These are phyloP conservation scores for Dasyurus viverrinus DNA, from an alignment of 2,113 vertebrate species.

Conservation along the genomic window DNA sequence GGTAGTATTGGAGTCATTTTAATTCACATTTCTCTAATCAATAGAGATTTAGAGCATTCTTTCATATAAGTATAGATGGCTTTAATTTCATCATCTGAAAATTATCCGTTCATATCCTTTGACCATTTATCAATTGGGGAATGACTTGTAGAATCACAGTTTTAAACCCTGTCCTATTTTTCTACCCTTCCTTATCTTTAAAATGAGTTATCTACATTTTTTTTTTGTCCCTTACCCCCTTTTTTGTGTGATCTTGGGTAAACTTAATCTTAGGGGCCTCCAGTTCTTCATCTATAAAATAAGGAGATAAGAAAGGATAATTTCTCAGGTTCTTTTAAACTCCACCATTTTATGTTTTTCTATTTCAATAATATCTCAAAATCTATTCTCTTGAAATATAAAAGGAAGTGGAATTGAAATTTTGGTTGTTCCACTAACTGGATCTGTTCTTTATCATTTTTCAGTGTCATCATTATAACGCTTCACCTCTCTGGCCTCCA, in stretches of 20 bases:
- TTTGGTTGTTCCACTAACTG: background rate
- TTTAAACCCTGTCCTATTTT: background rate
- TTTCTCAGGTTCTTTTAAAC: background rate
- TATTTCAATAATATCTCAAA: background rate
- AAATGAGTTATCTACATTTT: background rate
- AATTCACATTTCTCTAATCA: too few species aligned
- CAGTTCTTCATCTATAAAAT: constrained; percentile 1
- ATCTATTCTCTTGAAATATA: background rate
- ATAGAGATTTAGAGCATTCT: too few species aligned
- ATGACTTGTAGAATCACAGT: background rate
- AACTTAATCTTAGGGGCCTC: background rate
- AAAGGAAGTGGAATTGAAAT: background rate
- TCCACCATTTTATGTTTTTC: background rate
- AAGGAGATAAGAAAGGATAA: background rate
- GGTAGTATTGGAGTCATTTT: too few species aligned
- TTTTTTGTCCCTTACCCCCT: background rate
- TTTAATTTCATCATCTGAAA: too few species aligned
- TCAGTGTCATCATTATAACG: background rate
- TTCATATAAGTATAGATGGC: too few species aligned
- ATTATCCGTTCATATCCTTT: too few species aligned
- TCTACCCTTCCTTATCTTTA: background rate
- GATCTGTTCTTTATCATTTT: background rate
- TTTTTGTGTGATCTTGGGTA: background rate
- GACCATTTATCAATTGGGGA: too few species aligned
- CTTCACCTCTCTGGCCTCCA: background rate